Conservation (phyloP, 2,888 invertebrate genomes). For the Orthosia incerta region DNA sequence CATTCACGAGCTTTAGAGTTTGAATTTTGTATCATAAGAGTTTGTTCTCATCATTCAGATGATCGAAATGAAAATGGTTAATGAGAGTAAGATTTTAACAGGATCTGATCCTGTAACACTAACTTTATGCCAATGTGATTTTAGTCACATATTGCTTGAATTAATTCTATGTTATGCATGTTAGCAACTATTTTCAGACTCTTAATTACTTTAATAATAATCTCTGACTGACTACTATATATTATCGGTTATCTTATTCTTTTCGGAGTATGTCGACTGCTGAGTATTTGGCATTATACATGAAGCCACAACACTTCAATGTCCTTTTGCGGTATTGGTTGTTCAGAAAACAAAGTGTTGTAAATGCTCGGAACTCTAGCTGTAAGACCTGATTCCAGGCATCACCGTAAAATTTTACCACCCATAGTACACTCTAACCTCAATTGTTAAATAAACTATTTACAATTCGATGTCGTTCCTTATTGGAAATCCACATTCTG, state of each 20-base stretch:
- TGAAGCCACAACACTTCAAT: no score
- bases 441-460: neutral
- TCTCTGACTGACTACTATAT: no score
- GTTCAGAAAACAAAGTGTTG: no score
- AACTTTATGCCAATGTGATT: neutral
- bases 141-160: neutral
- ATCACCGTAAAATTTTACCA: neutral
- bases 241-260: neutral
- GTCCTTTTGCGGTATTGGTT: no score
- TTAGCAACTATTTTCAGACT: no score
- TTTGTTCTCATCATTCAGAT: no score
- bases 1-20: neutral
- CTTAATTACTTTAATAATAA: no score
- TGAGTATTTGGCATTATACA: no score
- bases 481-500: conserved; percentile 24
- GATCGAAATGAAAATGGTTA: neutral
- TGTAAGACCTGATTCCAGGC: neutral
- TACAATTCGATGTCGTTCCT: conserved; percentile 21
- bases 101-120: no score
- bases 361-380: no score
- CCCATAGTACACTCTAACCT: neutral
- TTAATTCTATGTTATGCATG: neutral
- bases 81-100: neutral
- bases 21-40: no score
- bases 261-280: no score